Conservation (phyloP, 2,888 invertebrate genomes). For the Electrophaes corylata region DNA sequence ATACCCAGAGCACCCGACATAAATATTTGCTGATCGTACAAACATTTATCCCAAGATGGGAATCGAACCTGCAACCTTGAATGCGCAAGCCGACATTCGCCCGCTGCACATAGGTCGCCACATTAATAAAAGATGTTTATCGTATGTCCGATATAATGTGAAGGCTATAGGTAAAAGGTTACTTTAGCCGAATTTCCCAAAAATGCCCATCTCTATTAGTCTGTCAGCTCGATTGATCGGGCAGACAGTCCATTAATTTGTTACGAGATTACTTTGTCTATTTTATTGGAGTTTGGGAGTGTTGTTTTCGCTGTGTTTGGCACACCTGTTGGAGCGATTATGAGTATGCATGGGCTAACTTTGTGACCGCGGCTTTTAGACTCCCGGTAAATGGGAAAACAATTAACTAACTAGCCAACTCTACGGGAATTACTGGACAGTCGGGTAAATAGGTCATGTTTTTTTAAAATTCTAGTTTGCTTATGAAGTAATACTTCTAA, state of each 20-base stretch:
- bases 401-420: neutral
- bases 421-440: neutral
- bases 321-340: constrained; percentile 28
- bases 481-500: too few species aligned
- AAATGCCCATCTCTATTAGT: neutral
- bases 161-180: too few species aligned
- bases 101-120: too few species aligned
- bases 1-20: too few species aligned
- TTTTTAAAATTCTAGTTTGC: neutral
- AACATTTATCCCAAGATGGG: too few species aligned
- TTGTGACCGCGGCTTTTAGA: constrained; percentile 20
- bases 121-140: too few species aligned
- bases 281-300: constrained; percentile 39
- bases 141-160: too few species aligned
- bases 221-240: constrained; percentile 24
- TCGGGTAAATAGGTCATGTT: neutral
- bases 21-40: too few species aligned
- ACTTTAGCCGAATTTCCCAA: neutral
- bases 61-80: too few species aligned
- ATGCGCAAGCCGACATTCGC: too few species aligned
- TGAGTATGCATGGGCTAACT: constrained; percentile 22
- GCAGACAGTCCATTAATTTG: constrained; percentile 56
- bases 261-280: constrained; percentile 47
- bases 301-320: constrained; percentile 26
- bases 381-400: constrained; percentile 9